These are phyloP conservation scores for Champsocephalus esox DNA, from an alignment of 2,797 vertebrate genomes.

Conservation along the genomic window DNA sequence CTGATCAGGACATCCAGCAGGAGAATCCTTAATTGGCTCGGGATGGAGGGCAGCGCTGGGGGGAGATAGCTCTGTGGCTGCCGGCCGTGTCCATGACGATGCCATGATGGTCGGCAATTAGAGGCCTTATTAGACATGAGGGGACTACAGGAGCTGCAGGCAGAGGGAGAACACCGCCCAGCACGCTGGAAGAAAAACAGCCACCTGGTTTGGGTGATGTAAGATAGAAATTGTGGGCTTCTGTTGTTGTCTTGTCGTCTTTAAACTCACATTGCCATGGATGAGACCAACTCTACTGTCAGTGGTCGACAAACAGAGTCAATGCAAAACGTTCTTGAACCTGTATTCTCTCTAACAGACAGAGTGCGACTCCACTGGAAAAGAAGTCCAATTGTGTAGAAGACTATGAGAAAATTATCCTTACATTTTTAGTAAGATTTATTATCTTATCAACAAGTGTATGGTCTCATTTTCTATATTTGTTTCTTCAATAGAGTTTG, in stretches of 20 bases:
- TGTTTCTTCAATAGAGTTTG: no score
- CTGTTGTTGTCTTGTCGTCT: not conserved
- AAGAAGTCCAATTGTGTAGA: no score
- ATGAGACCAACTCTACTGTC: not conserved
- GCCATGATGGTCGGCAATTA: constrained; percentile 61
- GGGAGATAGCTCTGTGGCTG: constrained; percentile 50
- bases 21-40: constrained; percentile 79
- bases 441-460: no score
- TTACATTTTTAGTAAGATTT: no score
- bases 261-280: not conserved
- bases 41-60: constrained; percentile 53
- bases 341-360: no score
- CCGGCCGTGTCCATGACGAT: constrained; percentile 45
- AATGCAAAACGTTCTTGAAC: no score
- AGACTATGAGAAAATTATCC: no score
- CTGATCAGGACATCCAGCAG: constrained; percentile 77
- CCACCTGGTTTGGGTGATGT: constrained; percentile 2
- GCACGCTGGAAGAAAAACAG: constrained; percentile 16
- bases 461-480: no score
- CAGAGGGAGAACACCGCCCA: constrained; percentile 2
- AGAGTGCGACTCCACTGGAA: no score
- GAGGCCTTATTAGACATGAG: constrained; percentile 54
- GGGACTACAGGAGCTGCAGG: constrained; percentile 32
- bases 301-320: no score
- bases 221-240: not conserved